Base-by-base conservation (phyloP, 2,113 vertebrate species). In the Phrynocephalus versicolor region DNA sequence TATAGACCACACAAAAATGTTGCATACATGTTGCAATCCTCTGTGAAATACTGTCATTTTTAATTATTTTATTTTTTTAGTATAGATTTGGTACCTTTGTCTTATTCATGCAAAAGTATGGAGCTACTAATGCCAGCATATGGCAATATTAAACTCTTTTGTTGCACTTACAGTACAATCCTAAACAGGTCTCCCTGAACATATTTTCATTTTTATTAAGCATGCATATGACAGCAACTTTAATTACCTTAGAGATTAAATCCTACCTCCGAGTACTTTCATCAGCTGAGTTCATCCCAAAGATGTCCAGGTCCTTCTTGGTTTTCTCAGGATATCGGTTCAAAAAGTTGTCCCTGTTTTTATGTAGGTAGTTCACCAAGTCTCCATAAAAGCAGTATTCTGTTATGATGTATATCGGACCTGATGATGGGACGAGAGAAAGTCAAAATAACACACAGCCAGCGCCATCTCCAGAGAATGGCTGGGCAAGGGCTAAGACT, bases 351-450 rank as follows among this genome's bases (percentile, higher is more conserved):
- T 99, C 99, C 83, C 99, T 95, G 76, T 99, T 99, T 95, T 99
- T 99, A 94, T 99, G 99, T 88, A 99, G 92, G 91, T 99, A 99
- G 96, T 99, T 99, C 91, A 99, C 98, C 94, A 99, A 94, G 92
- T 99, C 99, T 3, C 99, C 99, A 58, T 99, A 98, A 96, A 99
- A 98, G 89, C 99, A 99, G 90, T 99, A 99, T 94, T 99, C 99
- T 0, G 99, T 99, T 92, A 99, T 99, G 85, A 99, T 99, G 92
- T 99, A 99, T 95, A 99, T 99, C 58, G 99, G 99, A 70, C 99
- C 99, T 99, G 93, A 35, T 79, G 83, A 41, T 16, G 7, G 12
- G 6, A 37, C 3, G 45, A 16, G 1, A 37, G 33, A 91, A 85
- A 85, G 82, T 30, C n/a, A 91, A 89, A 87, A 37, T 7, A 83